Evolutionary conservation across 2,113 vertebrate species (phyloP).

Genomic region (Prunella fulvescens): DNA sequence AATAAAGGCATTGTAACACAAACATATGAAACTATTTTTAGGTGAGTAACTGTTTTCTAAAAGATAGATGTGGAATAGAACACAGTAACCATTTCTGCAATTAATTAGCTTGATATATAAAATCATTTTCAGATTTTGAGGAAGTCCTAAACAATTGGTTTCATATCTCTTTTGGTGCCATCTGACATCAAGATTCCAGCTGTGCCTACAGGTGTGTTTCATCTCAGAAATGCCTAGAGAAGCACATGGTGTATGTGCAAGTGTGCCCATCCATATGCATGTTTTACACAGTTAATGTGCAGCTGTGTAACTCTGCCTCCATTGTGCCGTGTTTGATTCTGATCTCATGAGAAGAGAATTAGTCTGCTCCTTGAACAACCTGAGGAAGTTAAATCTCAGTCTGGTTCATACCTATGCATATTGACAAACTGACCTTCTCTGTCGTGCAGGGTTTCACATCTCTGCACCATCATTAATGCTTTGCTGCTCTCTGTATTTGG

Average conservation of each 20-base stretch:
- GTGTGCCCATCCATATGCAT: background rate
- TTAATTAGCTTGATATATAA: background rate
- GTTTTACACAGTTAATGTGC: background rate
- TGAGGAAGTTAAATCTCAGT: background rate
- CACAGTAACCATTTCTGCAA: background rate
- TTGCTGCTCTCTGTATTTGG: background rate
- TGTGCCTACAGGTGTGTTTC: background rate
- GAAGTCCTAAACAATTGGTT: background rate
- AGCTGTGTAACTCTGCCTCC: background rate
- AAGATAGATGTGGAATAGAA: background rate
- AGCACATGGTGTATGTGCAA: accelerated
- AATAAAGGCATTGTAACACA: background rate
- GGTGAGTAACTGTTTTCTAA: background rate
- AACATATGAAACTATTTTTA: background rate
- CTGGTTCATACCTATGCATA: background rate
- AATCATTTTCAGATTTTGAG: background rate
- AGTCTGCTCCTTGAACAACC: background rate
- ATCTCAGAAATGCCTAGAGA: background rate
- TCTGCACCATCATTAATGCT: background rate
- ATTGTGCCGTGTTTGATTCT: background rate
- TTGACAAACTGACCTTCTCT: background rate
- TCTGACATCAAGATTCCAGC: background rate
- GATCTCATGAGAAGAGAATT: background rate
- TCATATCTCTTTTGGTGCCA: background rate
- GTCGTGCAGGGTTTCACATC: background rate